These are phyloP conservation scores for Acanthurus tractus DNA, from an alignment of 2,797 vertebrate genomes.

Conservation along the genomic window DNA sequence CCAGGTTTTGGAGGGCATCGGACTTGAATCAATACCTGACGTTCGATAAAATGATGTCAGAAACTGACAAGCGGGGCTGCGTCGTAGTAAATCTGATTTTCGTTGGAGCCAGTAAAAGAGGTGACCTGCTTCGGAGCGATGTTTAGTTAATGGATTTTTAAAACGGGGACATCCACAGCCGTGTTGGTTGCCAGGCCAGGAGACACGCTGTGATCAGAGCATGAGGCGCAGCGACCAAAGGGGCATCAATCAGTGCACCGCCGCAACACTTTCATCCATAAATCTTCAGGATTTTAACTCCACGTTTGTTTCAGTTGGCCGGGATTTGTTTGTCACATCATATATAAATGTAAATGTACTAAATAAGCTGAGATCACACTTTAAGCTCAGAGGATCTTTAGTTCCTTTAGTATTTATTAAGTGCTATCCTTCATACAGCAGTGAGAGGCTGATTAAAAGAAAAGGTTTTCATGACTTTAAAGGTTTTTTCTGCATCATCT, in stretches of 20 bases:
- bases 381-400: background rate
- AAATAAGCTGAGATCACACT: background rate
- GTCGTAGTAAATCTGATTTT: slow-evolving; percentile 55
- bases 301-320: background rate
- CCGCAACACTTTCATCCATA: background rate
- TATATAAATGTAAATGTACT: too few relatives aligned
- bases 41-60: slow-evolving; percentile 61
- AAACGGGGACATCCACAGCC: slow-evolving; percentile 51
- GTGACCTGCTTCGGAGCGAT: slow-evolving; percentile 50
- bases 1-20: slow-evolving; percentile 31
- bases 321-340: background rate
- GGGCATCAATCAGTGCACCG: slow-evolving; percentile 24
- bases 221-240: background rate
- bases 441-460: background rate
- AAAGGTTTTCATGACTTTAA: background rate
- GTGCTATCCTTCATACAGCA: background rate
- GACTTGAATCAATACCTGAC: slow-evolving; percentile 56
- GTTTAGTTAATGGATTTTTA: slow-evolving; percentile 60
- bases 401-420: background rate
- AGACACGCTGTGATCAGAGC: slow-evolving; percentile 34
- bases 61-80: slow-evolving; percentile 30
- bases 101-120: slow-evolving; percentile 47
- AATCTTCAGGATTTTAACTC: background rate
- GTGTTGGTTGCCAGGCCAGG: slow-evolving; percentile 16
- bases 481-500: background rate